phyloP scores from a whole-genome alignment of 92 coral and sea anemone genomes.

The Galaxea fascicularis region DNA sequence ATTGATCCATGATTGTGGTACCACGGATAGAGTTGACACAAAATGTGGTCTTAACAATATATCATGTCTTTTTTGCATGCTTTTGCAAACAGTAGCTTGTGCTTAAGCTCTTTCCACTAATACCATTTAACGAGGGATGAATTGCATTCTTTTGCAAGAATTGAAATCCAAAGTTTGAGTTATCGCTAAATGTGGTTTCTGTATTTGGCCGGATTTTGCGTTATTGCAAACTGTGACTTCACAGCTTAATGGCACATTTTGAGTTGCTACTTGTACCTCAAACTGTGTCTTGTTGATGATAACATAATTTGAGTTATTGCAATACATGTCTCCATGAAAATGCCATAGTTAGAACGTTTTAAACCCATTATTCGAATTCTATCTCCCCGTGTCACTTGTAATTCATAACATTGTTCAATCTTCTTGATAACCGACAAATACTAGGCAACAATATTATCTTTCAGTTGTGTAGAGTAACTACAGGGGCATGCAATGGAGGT shows the following conservation, averaged over 20 bases:
- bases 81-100: background rate
- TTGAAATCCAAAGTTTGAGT: conserved; percentile 3
- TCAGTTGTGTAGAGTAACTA: too few relatives aligned
- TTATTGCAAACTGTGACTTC: background rate
- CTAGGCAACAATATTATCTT: too few relatives aligned
- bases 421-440: too few relatives aligned
- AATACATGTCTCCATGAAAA: background rate
- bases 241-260: background rate
- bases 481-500: too few relatives aligned
- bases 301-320: conserved; percentile 2
- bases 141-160: background rate
- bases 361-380: too few relatives aligned
- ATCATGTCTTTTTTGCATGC: background rate
- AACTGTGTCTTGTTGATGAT: conserved; percentile 10
- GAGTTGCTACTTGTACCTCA: background rate
- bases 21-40: conserved; percentile 25
- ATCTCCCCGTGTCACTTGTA: too few relatives aligned
- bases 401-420: background rate
- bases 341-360: background rate
- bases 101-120: background rate
- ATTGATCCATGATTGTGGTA: background rate
- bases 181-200: conserved; percentile 10
- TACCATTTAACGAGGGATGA: background rate
- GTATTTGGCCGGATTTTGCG: conserved; percentile 8
- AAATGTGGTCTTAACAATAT: background rate